These are phyloP conservation scores for Philereme transversata DNA, from an alignment of 2,888 invertebrate genomes.

Conservation along the genomic window DNA sequence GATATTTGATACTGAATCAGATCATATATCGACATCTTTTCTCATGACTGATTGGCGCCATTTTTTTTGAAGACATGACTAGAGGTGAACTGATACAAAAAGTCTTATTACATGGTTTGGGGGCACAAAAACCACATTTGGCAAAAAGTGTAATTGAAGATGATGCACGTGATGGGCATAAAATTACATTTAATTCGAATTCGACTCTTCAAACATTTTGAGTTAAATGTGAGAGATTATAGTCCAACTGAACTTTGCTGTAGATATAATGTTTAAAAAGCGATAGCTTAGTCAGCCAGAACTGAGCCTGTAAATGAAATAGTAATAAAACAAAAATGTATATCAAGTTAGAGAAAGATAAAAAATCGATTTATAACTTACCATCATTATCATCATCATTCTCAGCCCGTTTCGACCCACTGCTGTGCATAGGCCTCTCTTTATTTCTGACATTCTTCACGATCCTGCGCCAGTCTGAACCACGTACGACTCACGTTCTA, in stretches of 20 bases:
- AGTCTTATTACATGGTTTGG: conserved; percentile 29
- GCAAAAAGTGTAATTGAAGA: conserved; percentile 40
- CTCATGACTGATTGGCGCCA: conserved; percentile 63
- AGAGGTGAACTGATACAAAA: conserved; percentile 32
- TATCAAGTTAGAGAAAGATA: too few species aligned
- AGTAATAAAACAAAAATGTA: too few species aligned
- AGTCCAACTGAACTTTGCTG: not conserved
- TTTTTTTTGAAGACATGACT: conserved; percentile 48
- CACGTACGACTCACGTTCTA: too few species aligned
- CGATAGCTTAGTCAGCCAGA: not conserved
- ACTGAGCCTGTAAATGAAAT: too few species aligned
- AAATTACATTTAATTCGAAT: conserved; percentile 37
- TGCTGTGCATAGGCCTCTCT: too few species aligned
- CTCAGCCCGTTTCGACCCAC: too few species aligned
- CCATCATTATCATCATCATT: too few species aligned
- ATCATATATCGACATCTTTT: conserved; percentile 62
- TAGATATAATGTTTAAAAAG: not conserved
- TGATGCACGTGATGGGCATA: conserved; percentile 32
- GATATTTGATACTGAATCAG: conserved; percentile 55
- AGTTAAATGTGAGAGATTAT: not conserved
- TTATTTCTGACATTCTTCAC: too few species aligned
- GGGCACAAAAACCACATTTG: conserved; percentile 32
- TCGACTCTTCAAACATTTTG: conserved; percentile 14
- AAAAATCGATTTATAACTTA: too few species aligned
- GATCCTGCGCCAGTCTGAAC: too few species aligned